phyloP scores from a whole-genome alignment of 2,797 vertebrate species.

The Catamblyrhynchus diadema region DNA sequence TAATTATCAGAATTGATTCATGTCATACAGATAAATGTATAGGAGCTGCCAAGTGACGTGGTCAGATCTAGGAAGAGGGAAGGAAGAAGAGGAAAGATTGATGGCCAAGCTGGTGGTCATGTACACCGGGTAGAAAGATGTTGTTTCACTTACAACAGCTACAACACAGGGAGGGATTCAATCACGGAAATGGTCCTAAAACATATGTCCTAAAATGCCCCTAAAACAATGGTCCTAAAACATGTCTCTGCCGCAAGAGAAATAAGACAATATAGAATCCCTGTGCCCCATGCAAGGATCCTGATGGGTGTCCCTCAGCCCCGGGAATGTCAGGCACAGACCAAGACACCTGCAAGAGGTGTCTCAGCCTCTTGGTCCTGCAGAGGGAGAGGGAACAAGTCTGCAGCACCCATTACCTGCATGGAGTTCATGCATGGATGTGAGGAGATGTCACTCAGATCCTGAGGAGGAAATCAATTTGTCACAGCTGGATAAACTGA shows the following conservation, averaged over 20 bases:
- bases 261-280: background rate
- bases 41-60: background rate
- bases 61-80: background rate
- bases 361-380: background rate
- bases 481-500: background rate
- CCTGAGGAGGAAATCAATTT: background rate
- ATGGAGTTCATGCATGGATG: background rate
- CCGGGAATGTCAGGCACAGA: background rate
- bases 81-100: background rate
- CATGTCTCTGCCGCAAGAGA: background rate
- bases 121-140: background rate
- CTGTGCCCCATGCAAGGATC: background rate
- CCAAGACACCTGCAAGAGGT: background rate
- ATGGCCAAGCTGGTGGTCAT: background rate
- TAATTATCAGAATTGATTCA: background rate
- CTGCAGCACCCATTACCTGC: background rate
- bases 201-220: background rate
- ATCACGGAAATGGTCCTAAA: background rate
- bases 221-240: background rate
- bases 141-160: background rate
- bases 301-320: background rate
- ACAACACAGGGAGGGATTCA: background rate
- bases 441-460: background rate
- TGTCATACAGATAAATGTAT: background rate
- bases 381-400: background rate